A percentile compares a stretch with the other conserved stretches of the same genome.
Conservation (phyloP, 2,888 invertebrate genomes). For the Nineta flava region DNA sequence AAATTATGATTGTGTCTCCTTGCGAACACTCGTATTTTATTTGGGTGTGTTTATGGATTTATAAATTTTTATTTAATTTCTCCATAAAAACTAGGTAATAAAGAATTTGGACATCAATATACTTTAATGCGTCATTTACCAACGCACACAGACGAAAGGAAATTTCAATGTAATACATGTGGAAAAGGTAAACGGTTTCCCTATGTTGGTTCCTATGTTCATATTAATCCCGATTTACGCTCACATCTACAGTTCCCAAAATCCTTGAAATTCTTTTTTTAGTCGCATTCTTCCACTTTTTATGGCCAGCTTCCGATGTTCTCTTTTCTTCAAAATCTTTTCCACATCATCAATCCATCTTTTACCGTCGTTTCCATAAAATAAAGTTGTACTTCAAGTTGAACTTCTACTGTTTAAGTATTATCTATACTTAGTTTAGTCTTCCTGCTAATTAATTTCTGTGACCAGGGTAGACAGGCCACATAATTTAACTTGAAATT, state of each 20-base stretch:
- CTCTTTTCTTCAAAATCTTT: no score
- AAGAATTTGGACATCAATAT: constrained; percentile 62
- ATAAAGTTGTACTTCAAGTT: no score
- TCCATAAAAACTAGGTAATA: constrained; percentile 39
- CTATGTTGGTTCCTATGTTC: constrained; percentile 1
- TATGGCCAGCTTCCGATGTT: no score
- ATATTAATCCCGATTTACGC: neutral
- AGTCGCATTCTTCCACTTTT: no score
- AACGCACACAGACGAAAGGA: constrained; percentile 60
- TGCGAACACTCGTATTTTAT: neutral
- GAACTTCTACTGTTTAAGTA: no score
- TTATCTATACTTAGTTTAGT: no score
- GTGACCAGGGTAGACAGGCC: no score
- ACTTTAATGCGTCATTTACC: constrained; percentile 60
- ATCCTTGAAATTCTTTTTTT: constrained; percentile 3
- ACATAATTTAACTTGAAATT: no score
- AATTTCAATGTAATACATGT: constrained; percentile 56
- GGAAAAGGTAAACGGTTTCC: constrained; percentile 36
- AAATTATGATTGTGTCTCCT: neutral
- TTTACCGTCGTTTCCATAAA: no score
- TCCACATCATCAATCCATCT: no score
- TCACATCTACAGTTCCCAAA: no score
- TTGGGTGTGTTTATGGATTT: neutral
- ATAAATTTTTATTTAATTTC: neutral
- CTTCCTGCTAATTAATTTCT: no score